These are phyloP conservation scores for Phenganax subtilis DNA, from an alignment of 92 coral and sea anemone species.

Conservation along the genomic window DNA sequence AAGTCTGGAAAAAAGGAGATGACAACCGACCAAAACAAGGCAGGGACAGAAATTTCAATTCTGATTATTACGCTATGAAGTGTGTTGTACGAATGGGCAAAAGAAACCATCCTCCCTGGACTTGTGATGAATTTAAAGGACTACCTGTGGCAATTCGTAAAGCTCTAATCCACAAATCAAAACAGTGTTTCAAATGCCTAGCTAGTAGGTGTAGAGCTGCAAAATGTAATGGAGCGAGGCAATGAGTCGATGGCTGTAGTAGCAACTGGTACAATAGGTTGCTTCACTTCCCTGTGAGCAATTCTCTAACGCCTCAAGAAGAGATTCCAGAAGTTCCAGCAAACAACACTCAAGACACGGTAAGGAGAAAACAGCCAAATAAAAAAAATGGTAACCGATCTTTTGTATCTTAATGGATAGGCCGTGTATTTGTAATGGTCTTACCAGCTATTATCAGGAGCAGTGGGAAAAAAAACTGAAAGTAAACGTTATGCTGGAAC, in stretches of 20 bases:
- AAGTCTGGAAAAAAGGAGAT: no score
- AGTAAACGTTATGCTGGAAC: constrained; percentile 40
- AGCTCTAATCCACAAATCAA: background rate
- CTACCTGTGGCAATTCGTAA: background rate
- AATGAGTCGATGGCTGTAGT: constrained; percentile 35
- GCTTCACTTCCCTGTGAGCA: constrained; percentile 23
- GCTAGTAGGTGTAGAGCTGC: background rate
- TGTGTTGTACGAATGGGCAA: background rate
- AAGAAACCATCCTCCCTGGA: constrained; percentile 8
- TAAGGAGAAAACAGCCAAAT: background rate
- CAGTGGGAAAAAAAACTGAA: background rate
- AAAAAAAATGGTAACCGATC: background rate
- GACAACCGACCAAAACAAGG: background rate
- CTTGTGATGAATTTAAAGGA: background rate
- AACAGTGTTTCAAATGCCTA: constrained; percentile 5
- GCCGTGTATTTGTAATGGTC: constrained; percentile 24
- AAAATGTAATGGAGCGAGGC: constrained; percentile 15
- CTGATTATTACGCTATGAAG: background rate
- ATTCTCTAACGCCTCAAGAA: background rate
- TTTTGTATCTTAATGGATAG: background rate
- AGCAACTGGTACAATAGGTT: constrained; percentile 42
- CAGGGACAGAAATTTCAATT: background rate
- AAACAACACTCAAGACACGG: background rate
- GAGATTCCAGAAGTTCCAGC: background rate
- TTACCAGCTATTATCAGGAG: constrained; percentile 25